Percentiles rank a stretch among this genome's conserved stretches.
Conservation (phyloP, 2,113 vertebrate genomes). For the Penelope pileata region DNA sequence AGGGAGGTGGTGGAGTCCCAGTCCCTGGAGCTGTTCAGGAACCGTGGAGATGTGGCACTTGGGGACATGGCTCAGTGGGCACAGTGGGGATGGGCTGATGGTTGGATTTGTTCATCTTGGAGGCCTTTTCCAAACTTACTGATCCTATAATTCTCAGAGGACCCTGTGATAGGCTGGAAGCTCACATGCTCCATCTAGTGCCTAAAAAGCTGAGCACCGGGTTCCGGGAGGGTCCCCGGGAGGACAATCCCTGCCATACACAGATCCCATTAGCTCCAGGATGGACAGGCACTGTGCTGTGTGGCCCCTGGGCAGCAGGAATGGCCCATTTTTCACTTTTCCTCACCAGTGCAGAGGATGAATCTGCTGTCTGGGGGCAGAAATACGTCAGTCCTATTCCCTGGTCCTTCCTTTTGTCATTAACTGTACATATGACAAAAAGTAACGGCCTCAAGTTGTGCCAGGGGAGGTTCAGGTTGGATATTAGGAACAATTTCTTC, state of each 20-base stretch:
- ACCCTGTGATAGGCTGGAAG: neutral
- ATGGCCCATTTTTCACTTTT: neutral
- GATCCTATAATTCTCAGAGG: neutral
- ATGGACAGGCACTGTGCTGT: fast-evolving
- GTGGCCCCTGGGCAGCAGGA: neutral
- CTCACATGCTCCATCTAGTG: slow-evolving; percentile 37
- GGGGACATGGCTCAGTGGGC: neutral
- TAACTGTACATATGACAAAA: neutral
- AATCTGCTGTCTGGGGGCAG: neutral
- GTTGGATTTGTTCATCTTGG: neutral
- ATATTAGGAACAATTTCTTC: neutral
- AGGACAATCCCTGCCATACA: fast-evolving
- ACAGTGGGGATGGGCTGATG: neutral
- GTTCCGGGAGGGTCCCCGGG: neutral
- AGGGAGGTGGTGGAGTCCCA: no score
- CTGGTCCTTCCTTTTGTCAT: neutral
- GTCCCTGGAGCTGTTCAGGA: neutral
- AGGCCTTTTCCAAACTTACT: neutral
- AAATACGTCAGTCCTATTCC: neutral
- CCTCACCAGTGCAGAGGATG: neutral
- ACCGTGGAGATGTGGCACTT: neutral
- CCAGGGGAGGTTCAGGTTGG: no score
- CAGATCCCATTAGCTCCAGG: fast-evolving
- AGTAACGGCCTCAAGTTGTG: neutral
- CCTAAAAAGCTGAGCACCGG: neutral